Evolutionary conservation across 2,888 invertebrate genomes (phyloP).

Genomic region (Tigriopus californicus): DNA sequence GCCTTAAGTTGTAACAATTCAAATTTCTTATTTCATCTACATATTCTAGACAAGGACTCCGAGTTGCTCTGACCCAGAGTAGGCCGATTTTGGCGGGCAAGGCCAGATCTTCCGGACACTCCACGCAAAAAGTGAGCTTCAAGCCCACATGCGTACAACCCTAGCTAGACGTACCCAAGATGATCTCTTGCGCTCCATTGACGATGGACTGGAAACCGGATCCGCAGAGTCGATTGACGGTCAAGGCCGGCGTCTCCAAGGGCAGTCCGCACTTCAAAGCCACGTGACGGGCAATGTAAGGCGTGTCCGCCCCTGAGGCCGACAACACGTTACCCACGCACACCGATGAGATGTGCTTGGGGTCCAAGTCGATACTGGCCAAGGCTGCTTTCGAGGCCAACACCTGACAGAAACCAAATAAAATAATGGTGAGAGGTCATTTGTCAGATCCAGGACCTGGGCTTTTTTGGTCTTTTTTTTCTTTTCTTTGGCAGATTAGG

Average conservation of each 20-base stretch:
- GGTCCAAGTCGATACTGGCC: constrained; percentile 53
- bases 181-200: constrained; percentile 60
- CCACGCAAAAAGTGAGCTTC: constrained; percentile 3
- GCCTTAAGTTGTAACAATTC: too few species aligned
- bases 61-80: too few species aligned
- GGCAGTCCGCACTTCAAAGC: constrained; percentile 66
- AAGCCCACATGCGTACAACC: too few species aligned
- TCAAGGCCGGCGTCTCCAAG: constrained; percentile 49
- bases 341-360: constrained; percentile 70
- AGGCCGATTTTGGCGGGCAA: too few species aligned
- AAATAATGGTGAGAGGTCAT: too few species aligned
- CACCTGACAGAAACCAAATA: constrained; percentile 46
- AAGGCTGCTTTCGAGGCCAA: constrained; percentile 59
- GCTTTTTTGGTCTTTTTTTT: too few species aligned
- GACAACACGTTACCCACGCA: constrained; percentile 72
- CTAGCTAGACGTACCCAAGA: constrained; percentile 36
- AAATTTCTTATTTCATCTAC: too few species aligned
- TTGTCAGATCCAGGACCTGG: too few species aligned
- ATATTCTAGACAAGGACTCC: too few species aligned
- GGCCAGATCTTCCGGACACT: too few species aligned
- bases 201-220: constrained; percentile 91
- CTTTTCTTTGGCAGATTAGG: too few species aligned
- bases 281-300: constrained; percentile 70
- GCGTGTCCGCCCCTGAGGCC: constrained; percentile 52
- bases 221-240: constrained; percentile 49